Percentiles rank a stretch among this genome's conserved stretches.
Conservation (phyloP, 2,888 invertebrate genomes). For the Pachymerium ferrugineum region DNA sequence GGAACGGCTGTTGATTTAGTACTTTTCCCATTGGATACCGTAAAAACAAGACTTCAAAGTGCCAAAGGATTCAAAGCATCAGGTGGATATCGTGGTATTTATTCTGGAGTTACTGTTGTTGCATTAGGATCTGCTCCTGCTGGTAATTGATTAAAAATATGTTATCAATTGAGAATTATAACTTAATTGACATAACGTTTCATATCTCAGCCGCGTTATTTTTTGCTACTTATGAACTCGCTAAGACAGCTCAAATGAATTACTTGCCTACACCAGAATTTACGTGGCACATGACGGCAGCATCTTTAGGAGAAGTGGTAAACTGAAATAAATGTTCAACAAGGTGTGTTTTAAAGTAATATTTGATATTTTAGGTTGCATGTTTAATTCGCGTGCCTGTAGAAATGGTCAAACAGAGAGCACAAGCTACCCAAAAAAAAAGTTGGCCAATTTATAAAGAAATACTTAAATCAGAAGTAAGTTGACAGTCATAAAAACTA, state of each 20-base stretch:
- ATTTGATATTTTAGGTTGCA: conserved; percentile 50
- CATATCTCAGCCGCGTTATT: conserved; percentile 75
- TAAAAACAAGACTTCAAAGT: conserved; percentile 92
- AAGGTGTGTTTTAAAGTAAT: neutral
- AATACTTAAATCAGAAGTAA: conserved; percentile 24
- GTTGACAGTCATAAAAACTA: conserved; percentile 35
- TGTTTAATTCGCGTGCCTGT: conserved; percentile 90
- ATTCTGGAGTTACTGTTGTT: conserved; percentile 72
- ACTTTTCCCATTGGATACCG: conserved; percentile 87
- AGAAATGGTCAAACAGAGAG: conserved; percentile 91
- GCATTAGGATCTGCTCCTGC: conserved; percentile 75
- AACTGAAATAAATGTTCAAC: neutral
- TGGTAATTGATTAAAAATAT: conserved; percentile 36
- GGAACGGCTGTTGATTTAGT: conserved; percentile 82
- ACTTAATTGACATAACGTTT: neutral
- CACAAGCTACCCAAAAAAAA: conserved; percentile 62
- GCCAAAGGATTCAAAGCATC: conserved; percentile 75
- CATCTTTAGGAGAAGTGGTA: conserved; percentile 79
- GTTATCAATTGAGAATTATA: neutral
- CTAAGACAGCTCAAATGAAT: conserved; percentile 53
- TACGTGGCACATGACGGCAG: conserved; percentile 71
- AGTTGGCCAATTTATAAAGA: conserved; percentile 38
- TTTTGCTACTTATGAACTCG: conserved; percentile 77
- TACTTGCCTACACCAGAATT: conserved; percentile 44
- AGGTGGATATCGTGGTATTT: conserved; percentile 77